A percentile compares a stretch with the other conserved stretches of the same genome.
These are phyloP conservation scores for Neodiprion virginianus DNA, from an alignment of 1,140 invertebrate genomes.

Conservation along the genomic window DNA sequence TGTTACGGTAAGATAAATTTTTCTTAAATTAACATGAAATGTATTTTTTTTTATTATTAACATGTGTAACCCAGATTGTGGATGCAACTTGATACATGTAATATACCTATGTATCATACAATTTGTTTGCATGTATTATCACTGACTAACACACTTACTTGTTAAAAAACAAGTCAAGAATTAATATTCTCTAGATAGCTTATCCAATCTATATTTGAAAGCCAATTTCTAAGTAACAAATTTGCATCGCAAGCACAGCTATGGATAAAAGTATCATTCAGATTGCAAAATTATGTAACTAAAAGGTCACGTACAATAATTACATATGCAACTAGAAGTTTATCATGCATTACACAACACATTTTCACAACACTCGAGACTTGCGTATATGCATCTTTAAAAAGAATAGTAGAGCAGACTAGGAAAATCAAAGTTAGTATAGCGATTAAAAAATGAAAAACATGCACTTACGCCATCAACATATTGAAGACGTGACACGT, in stretches of 20 bases:
- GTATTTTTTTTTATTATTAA: no score
- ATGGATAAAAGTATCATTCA: no score
- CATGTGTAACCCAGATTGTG: no score
- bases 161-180: no score
- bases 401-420: neutral
- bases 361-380: no score
- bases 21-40: no score
- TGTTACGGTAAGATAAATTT: neutral
- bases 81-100: constrained; percentile 13
- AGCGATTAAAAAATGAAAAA: constrained; percentile 31
- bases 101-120: neutral
- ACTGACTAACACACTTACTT: neutral
- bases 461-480: constrained; percentile 63
- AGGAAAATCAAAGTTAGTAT: neutral
- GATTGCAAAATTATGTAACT: constrained; percentile 4
- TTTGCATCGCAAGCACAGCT: neutral
- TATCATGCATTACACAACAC: neutral
- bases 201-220: no score
- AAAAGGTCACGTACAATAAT: constrained; percentile 7
- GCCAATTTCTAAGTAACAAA: neutral
- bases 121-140: constrained; percentile 5
- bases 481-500: constrained; percentile 49
- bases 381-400: neutral
- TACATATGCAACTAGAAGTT: neutral
- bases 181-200: no score